Evolutionary conservation across 1,140 invertebrate species (phyloP).

Genomic region (Hypsibius dujardini): DNA sequence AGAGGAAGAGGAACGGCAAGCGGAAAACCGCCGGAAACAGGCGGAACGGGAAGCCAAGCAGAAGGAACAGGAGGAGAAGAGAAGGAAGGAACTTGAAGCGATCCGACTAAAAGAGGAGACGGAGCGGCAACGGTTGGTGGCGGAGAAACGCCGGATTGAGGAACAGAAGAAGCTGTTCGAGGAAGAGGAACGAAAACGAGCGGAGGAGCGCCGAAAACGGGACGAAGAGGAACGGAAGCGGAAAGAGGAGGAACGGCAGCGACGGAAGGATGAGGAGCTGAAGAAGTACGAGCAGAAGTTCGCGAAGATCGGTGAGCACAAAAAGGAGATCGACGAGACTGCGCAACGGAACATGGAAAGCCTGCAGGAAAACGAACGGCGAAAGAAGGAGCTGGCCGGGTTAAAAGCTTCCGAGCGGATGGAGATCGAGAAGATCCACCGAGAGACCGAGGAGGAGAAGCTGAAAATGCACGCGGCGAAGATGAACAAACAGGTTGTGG

Average conservation of each 20-base stretch:
- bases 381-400: not conserved
- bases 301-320: not conserved
- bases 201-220: not conserved
- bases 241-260: not conserved
- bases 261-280: slow-evolving; percentile 7
- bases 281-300: slow-evolving; percentile 5
- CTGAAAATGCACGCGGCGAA: not conserved
- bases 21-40: not conserved
- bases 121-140: not conserved
- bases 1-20: not conserved
- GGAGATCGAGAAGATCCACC: not conserved
- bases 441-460: not conserved
- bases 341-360: not conserved
- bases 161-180: slow-evolving; percentile 9
- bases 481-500: not conserved
- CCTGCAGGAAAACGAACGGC: not conserved
- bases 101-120: not conserved
- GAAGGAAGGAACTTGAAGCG: not conserved
- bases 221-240: slow-evolving; percentile 14
- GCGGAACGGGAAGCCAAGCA: slow-evolving; percentile 11
- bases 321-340: not conserved
- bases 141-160: not conserved
- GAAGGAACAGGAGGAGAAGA: not conserved
- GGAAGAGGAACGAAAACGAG: slow-evolving; percentile 8
- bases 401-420: not conserved